Base-by-base conservation (phyloP, 2,797 vertebrate species). In the Thalassophryne amazonica region DNA sequence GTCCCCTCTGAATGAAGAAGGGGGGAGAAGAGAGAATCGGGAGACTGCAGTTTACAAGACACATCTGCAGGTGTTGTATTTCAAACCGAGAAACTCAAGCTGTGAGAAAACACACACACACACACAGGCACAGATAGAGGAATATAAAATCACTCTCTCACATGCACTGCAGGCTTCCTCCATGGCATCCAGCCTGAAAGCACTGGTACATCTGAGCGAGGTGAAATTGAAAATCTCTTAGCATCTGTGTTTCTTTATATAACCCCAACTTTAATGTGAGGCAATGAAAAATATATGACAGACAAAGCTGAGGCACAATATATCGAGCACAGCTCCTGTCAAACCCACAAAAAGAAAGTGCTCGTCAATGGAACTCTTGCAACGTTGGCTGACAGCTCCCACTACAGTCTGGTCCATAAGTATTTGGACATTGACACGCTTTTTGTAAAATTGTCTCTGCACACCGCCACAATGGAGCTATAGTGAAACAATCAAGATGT, bases 51-150 rank as follows among this genome's bases (percentile, higher is more conserved):
- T 82, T 85, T 83, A 80, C 69, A 73, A 84, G 81, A 61, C 66
- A 83, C 83, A 83, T 85, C 81, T 86, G 86, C 84, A 85, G 85
- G 85, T 88, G 80, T 81, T 84, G 78, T 73, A 67, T 80, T 84
- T 85, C 76, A 78, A 81, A 65, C 62, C 41, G 69, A 71, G 74
- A 78, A 78, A 77, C 58, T 73, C 65, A 70, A 69, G 72, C 80
- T 78, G 75, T 41, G 73, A 74, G 45, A 67, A 43, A 62, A 52
- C 41, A 28, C 47, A 45, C 38, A 60, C 46, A 58, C 57, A 30
- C 54, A 69, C 65, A 55, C 33, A 42, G 60, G 24, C 39, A 28
- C 31, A 66, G 58, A 73, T 3, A 53, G 56, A 74, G 55, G 60
- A 51, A 55, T 54, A 73, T 52, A 66, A 52, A 77, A 34, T 27